Evolutionary conservation across 2,888 invertebrate species (phyloP).

Genomic region (Ernsta delagoae): DNA sequence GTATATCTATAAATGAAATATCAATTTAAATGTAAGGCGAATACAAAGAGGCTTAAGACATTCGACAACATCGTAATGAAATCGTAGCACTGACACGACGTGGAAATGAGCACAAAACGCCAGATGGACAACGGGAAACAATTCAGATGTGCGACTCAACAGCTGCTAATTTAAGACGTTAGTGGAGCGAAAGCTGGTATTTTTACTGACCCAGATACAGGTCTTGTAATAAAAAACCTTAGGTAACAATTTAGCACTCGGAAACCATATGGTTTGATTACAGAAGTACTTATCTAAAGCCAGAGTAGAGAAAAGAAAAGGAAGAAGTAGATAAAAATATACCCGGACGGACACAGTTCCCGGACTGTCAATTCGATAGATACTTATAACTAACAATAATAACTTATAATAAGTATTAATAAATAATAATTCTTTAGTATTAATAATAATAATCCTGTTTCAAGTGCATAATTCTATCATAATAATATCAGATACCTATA

Average conservation of each 20-base stretch:
- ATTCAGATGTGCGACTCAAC: slow-evolving; percentile 27
- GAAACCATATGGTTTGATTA: background rate
- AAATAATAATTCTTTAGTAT: no score
- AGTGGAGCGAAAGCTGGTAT: slow-evolving; percentile 23
- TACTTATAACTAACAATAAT: no score
- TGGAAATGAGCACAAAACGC: slow-evolving; percentile 28
- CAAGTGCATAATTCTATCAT: no score
- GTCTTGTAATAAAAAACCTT: slow-evolving; percentile 4
- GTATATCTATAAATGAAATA: no score
- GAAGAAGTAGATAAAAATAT: no score
- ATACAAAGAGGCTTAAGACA: background rate
- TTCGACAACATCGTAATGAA: slow-evolving; percentile 26
- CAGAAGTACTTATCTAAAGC: background rate
- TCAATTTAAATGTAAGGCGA: background rate
- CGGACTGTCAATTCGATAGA: no score
- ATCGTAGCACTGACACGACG: slow-evolving; percentile 16
- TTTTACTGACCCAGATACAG: slow-evolving; percentile 29
- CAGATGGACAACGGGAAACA: slow-evolving; percentile 30
- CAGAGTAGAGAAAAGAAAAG: no score
- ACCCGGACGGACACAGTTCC: no score
- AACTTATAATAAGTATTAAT: no score
- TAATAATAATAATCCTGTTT: no score
- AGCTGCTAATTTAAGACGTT: slow-evolving; percentile 33
- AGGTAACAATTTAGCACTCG: background rate
- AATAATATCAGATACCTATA: no score